Evolutionary conservation across 2,113 vertebrate species (phyloP).

Genomic region (Pollimyrus isidori): DNA sequence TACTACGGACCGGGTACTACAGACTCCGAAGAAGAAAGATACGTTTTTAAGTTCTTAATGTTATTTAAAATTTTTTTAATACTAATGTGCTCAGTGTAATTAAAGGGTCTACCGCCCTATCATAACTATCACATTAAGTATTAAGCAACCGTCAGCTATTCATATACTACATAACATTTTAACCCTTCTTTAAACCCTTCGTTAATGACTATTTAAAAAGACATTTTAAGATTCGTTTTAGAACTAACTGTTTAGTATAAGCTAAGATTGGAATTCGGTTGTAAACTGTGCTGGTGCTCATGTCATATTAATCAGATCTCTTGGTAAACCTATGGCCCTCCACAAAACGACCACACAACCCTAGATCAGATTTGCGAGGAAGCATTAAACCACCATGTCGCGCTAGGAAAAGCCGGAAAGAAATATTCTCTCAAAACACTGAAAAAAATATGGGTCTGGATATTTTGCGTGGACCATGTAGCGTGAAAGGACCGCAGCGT

Average conservation of each 20-base stretch:
- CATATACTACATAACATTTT: background rate
- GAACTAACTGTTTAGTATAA: background rate
- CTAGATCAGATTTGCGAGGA: background rate
- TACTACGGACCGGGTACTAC: background rate
- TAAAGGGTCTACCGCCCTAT: background rate
- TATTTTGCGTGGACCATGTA: background rate
- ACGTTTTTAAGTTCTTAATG: background rate
- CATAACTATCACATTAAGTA: background rate
- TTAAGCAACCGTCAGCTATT: background rate
- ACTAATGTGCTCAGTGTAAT: background rate
- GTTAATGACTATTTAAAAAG: background rate
- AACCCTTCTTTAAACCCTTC: background rate
- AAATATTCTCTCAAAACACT: background rate
- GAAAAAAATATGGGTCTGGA: background rate
- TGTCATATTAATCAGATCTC: background rate
- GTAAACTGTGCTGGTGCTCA: background rate
- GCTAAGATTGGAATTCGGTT: background rate
- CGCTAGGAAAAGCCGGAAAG: background rate
- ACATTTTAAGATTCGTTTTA: background rate
- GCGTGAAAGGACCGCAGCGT: background rate
- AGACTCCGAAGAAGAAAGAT: background rate
- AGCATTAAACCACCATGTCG: background rate
- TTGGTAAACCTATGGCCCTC: background rate
- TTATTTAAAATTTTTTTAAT: background rate
- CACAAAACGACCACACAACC: background rate